These are phyloP conservation scores for Tuberolachnus salignus DNA, from an alignment of 2,888 invertebrate genomes.

Conservation along the genomic window DNA sequence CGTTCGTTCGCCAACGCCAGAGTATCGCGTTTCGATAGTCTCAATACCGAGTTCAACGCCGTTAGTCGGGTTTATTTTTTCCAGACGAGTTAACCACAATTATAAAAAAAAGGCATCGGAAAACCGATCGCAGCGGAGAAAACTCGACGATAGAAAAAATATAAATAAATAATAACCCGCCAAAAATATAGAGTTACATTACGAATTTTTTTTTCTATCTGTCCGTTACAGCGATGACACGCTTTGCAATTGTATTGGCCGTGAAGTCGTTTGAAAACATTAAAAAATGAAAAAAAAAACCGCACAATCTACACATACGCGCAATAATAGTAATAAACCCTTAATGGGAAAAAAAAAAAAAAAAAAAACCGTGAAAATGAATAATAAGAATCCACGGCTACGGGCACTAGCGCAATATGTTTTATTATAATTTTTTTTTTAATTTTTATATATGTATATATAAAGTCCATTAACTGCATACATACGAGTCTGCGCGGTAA, in stretches of 20 bases:
- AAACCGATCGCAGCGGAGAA: constrained; percentile 20
- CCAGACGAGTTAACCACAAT: constrained; percentile 5
- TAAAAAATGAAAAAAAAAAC: not conserved
- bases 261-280: not conserved
- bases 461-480: constrained; percentile 19
- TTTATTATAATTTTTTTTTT: too few species aligned
- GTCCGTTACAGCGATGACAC: not conserved
- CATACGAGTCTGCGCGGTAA: constrained; percentile 18
- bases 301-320: too few species aligned
- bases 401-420: too few species aligned
- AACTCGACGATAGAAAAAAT: not conserved
- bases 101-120: not conserved
- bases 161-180: constrained; percentile 12
- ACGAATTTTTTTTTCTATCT: constrained; percentile 6
- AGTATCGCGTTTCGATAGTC: constrained; percentile 30
- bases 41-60: constrained; percentile 6
- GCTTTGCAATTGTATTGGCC: constrained; percentile 13
- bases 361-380: constrained; percentile 17
- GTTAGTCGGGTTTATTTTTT: constrained; percentile 7
- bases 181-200: constrained; percentile 35
- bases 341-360: too few species aligned
- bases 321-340: constrained; percentile 4
- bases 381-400: not conserved
- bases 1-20: not conserved
- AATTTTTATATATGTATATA: constrained; percentile 1